phyloP scores from a whole-genome alignment of 2,113 vertebrate species.

The Tauraco erythrolophus region DNA sequence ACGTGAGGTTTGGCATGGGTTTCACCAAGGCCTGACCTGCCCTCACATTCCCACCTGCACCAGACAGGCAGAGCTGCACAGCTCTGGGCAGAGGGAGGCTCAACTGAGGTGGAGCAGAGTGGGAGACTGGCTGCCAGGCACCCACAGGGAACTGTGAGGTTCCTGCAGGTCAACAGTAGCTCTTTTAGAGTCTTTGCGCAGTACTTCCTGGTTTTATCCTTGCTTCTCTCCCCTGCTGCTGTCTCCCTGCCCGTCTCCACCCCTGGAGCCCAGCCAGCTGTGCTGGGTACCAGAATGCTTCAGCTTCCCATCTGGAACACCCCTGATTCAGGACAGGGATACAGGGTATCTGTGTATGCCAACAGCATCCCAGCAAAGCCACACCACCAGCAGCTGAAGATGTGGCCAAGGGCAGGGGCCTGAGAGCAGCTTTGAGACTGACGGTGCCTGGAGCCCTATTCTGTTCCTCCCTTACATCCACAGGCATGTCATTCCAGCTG shows the following conservation, averaged over 20 bases:
- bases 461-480: neutral
- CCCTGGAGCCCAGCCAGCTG: neutral
- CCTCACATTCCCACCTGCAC: neutral
- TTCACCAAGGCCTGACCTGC: neutral
- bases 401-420: neutral
- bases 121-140: neutral
- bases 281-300: neutral
- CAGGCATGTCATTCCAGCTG: neutral
- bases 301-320: neutral
- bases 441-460: neutral
- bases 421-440: neutral
- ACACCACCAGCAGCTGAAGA: neutral
- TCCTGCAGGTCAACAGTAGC: neutral
- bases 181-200: neutral
- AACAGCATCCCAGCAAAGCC: neutral
- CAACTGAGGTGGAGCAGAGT: rapidly evolving
- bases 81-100: neutral
- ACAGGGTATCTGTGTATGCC: neutral
- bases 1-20: neutral
- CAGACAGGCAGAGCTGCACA: neutral
- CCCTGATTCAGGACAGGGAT: neutral
- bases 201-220: neutral
- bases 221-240: neutral
- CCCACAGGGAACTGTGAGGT: rapidly evolving
- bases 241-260: neutral